phyloP scores from a whole-genome alignment of 2,888 invertebrate species.

The Ctena decussata region DNA sequence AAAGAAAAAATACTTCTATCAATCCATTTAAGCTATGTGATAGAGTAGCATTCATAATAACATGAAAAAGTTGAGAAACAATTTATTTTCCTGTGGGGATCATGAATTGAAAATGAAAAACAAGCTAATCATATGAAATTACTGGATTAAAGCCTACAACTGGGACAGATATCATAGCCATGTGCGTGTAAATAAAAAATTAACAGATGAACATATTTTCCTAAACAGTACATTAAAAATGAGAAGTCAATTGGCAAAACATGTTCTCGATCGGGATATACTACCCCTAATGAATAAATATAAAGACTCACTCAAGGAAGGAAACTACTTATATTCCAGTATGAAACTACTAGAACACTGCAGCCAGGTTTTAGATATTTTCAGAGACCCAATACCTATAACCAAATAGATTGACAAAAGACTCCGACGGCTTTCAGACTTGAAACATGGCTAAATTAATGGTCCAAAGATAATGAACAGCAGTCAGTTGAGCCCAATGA shows the following conservation, averaged over 20 bases:
- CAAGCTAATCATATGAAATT: background rate
- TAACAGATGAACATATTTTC: background rate
- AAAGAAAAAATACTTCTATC: background rate
- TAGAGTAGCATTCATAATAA: conserved; percentile 38
- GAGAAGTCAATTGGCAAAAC: background rate
- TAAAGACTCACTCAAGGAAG: conserved; percentile 31
- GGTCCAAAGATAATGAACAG: conserved; percentile 10
- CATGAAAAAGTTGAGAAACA: conserved; percentile 31
- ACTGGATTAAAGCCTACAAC: background rate
- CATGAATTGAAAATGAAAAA: background rate
- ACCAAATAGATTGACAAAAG: conserved; percentile 27
- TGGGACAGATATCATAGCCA: background rate
- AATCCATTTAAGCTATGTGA: conserved; percentile 8
- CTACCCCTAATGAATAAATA: conserved; percentile 17
- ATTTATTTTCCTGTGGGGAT: background rate
- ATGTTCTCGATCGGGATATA: background rate
- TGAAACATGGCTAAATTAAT: conserved; percentile 37
- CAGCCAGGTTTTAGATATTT: conserved; percentile 35
- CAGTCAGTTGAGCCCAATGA: conserved; percentile 16
- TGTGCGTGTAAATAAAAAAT: background rate
- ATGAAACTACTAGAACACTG: conserved; percentile 33
- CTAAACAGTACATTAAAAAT: background rate
- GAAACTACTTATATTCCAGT: conserved; percentile 20
- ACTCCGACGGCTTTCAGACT: conserved; percentile 6
- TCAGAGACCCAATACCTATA: conserved; percentile 39